Evolutionary conservation across 2,888 invertebrate genomes (phyloP), one percentile per base, ranked within the genome.

Genomic region (Dimorphilus gyrociliatus): DNA sequence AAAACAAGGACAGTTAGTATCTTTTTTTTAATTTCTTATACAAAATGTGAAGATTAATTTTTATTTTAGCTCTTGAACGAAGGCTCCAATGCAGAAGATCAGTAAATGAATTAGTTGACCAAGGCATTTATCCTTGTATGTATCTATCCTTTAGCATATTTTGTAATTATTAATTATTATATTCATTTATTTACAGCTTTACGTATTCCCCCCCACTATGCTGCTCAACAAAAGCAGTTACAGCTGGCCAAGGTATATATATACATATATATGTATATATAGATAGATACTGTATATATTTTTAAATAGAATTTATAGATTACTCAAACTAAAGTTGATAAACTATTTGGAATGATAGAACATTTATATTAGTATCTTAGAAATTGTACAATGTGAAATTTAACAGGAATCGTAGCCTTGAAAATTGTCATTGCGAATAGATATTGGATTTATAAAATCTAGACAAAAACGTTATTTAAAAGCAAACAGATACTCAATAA

Each of bases 111-210:
- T 73, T 92, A 51, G 86, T 90, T 51, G 88, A 82, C 49, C 88
- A 90, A 72, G 92, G 92, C 66, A 92, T 94, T 60, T 82, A 92
- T 76, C 90, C 92, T 59, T 81, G 92, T 92, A 74, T 85, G 90
- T 86, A 21, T 19, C 12, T 8, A 10, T 2, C 14, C 10, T 8
- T 19, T 8, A 7, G 10, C 13, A 7, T 8, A 8, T 25, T 14
- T 25, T 8, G 7, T 25, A 7, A 8, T n/a, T n/a, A 7, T n/a
- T 25, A 8, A 13, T 25, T 7, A 8, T 25, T 13, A 7, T 25
- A n/a, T n/a, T 8, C 10, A 25, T n/a, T 12, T 13, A 25, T 13
- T 25, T 13, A 12, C 13, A n/a, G 25, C 13, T n/a, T 69, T 85
- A 53, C 88, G 86, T 69, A 85, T 86, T 39, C 86, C 90, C 32